Conservation (phyloP, 2,888 invertebrate genomes). For the Noctuana brunneofusca region DNA sequence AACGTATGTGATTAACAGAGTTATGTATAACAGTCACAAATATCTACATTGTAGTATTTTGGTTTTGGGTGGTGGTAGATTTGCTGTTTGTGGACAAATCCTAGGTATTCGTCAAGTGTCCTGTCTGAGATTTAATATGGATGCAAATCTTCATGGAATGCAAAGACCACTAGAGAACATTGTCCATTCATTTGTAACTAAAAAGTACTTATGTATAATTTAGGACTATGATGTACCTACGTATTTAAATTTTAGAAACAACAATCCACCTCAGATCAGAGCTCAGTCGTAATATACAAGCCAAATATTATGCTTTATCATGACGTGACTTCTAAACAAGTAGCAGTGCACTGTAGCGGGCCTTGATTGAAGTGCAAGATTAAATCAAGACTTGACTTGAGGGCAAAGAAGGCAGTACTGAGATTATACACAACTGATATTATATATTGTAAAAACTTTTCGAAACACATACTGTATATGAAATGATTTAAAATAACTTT, state of each 20-base stretch:
- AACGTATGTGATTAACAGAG: too few relatives aligned
- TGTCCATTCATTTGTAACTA: too few relatives aligned
- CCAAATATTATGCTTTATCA: slow-evolving; percentile 26
- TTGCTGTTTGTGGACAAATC: too few relatives aligned
- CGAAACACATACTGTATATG: not conserved
- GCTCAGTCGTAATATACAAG: not conserved
- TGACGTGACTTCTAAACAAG: slow-evolving; percentile 30
- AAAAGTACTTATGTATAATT: too few relatives aligned
- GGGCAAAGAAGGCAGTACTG: slow-evolving; percentile 23
- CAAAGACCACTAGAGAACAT: too few relatives aligned
- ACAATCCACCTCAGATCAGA: not conserved
- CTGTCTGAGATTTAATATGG: too few relatives aligned
- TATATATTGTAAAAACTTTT: slow-evolving; percentile 3
- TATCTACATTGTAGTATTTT: too few relatives aligned
- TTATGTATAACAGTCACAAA: too few relatives aligned
- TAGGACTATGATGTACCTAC: too few relatives aligned
- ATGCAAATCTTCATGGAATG: too few relatives aligned
- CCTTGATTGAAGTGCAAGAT: slow-evolving; percentile 28
- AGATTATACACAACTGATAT: slow-evolving; percentile 21
- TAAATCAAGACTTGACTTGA: slow-evolving; percentile 29
- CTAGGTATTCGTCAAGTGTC: too few relatives aligned
- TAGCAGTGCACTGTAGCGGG: slow-evolving; percentile 27
- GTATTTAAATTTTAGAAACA: not conserved
- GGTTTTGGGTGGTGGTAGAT: too few relatives aligned
- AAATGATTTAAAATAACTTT: not conserved